phyloP scores from a whole-genome alignment of 1,140 invertebrate species.

The Leptinotarsa lineolata region DNA sequence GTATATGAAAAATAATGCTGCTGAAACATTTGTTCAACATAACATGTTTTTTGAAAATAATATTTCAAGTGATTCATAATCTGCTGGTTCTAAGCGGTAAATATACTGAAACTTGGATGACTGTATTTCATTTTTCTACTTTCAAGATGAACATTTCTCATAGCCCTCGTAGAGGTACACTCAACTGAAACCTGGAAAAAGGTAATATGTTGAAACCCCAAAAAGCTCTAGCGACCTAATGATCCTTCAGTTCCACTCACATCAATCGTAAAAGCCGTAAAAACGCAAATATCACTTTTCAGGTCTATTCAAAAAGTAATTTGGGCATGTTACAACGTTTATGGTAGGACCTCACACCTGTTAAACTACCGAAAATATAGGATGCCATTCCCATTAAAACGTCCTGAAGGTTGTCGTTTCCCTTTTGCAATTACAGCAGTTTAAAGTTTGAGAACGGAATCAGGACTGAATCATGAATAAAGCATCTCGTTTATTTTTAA shows the following conservation, averaged over 20 bases:
- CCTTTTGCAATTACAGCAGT: slow-evolving; percentile 19
- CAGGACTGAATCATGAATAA: slow-evolving; percentile 7
- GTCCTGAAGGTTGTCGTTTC: slow-evolving; percentile 9
- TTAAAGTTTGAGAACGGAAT: slow-evolving; percentile 17
- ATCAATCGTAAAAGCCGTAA: slow-evolving; percentile 1
- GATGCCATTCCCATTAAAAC: slow-evolving; percentile 1
- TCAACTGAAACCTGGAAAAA: too few relatives aligned
- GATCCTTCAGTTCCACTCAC: background rate
- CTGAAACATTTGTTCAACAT: too few relatives aligned
- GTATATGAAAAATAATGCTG: too few relatives aligned
- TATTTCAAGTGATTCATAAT: too few relatives aligned
- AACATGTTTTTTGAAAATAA: too few relatives aligned
- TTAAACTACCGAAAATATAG: background rate
- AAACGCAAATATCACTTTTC: slow-evolving; percentile 2
- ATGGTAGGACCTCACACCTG: slow-evolving; percentile 1
- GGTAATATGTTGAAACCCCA: too few relatives aligned
- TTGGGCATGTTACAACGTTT: background rate
- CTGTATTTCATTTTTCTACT: too few relatives aligned
- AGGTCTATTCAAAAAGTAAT: background rate
- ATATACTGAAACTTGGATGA: too few relatives aligned
- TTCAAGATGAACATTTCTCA: too few relatives aligned
- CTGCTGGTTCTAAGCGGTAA: too few relatives aligned
- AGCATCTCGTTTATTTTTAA: slow-evolving; percentile 15
- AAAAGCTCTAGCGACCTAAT: too few relatives aligned
- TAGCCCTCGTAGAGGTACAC: too few relatives aligned